A percentile compares a stretch with the other conserved stretches of the same genome.
These are phyloP conservation scores for Labrus mixtus DNA, from an alignment of 2,113 vertebrate species.

Conservation along the genomic window DNA sequence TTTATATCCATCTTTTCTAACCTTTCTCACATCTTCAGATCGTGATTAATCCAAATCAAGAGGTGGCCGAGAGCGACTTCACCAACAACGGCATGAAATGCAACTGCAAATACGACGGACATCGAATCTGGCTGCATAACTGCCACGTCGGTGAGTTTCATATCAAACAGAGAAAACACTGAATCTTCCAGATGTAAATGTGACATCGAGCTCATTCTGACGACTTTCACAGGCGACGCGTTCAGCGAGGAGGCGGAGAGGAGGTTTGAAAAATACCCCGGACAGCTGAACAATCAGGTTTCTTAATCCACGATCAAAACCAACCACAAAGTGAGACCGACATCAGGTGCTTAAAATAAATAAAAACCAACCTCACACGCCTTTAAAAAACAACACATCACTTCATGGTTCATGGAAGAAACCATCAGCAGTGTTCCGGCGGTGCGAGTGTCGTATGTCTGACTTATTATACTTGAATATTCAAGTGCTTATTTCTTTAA, in stretches of 20 bases:
- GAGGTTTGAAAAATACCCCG: slow-evolving; percentile 94
- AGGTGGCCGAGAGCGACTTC: slow-evolving; percentile 98
- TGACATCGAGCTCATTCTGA: too few relatives aligned
- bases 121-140: slow-evolving; percentile 97
- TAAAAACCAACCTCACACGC: slow-evolving; percentile 16
- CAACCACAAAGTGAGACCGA: neutral
- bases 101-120: slow-evolving; percentile 97
- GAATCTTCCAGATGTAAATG: too few relatives aligned
- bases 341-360: neutral
- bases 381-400: neutral
- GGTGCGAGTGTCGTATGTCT: slow-evolving; percentile 33
- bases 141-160: slow-evolving; percentile 90
- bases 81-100: slow-evolving; percentile 99
- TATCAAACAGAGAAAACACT: neutral
- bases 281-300: slow-evolving; percentile 95
- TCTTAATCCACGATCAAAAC: slow-evolving; percentile 75
- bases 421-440: slow-evolving; percentile 12
- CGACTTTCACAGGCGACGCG: slow-evolving; percentile 86
- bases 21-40: slow-evolving; percentile 80
- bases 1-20: neutral
- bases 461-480: slow-evolving; percentile 75
- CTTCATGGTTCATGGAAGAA: slow-evolving; percentile 26
- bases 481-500: slow-evolving; percentile 55
- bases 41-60: slow-evolving; percentile 94
- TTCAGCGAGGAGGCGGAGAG: slow-evolving; percentile 95